A percentile compares a stretch with the other conserved stretches of the same genome.
Conservation (phyloP, 2,113 vertebrate genomes). For the Sorex araneus region DNA sequence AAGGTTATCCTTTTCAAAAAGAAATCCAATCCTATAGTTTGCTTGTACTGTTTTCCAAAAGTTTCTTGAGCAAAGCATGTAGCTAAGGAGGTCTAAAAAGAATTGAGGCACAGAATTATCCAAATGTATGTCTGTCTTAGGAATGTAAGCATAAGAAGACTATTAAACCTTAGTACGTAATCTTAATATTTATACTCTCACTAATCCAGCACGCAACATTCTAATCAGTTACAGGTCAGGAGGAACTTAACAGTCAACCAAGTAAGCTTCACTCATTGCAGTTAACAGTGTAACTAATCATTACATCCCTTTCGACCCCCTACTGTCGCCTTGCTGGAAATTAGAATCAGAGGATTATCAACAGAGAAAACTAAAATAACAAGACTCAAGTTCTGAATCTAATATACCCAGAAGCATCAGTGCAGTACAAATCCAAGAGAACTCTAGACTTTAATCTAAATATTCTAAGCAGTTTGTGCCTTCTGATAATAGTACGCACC, state of each 20-base stretch:
- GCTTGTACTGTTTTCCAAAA: slow-evolving; percentile 99
- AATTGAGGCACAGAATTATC: slow-evolving; percentile 83
- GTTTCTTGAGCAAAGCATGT: slow-evolving; percentile 98
- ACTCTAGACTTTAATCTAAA: slow-evolving; percentile 38
- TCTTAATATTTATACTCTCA: slow-evolving; percentile 7
- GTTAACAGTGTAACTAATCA: background rate
- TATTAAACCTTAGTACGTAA: slow-evolving; percentile 77
- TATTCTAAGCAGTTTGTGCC: background rate
- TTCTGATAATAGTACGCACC: slow-evolving; percentile 34
- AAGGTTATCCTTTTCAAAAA: slow-evolving; percentile 99
- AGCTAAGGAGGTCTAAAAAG: slow-evolving; percentile 96
- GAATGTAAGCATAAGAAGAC: slow-evolving; percentile 76
- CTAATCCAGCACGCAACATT: slow-evolving; percentile 63
- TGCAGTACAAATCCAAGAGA: slow-evolving; percentile 53
- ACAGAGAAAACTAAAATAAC: slow-evolving; percentile 29
- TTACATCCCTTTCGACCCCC: slow-evolving; percentile 29
- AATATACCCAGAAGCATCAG: background rate
- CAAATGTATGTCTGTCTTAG: slow-evolving; percentile 84
- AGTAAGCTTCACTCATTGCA: slow-evolving; percentile 35
- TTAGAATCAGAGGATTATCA: slow-evolving; percentile 37
- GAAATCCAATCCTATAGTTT: slow-evolving; percentile 99
- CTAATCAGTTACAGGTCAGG: slow-evolving; percentile 38
- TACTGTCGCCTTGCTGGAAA: slow-evolving; percentile 18
- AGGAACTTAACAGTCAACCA: background rate
- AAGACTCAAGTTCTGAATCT: slow-evolving; percentile 37